A percentile compares a stretch with the other conserved stretches of the same genome.
Conservation (phyloP, 2,797 vertebrate genomes). For the Esox lucius region DNA sequence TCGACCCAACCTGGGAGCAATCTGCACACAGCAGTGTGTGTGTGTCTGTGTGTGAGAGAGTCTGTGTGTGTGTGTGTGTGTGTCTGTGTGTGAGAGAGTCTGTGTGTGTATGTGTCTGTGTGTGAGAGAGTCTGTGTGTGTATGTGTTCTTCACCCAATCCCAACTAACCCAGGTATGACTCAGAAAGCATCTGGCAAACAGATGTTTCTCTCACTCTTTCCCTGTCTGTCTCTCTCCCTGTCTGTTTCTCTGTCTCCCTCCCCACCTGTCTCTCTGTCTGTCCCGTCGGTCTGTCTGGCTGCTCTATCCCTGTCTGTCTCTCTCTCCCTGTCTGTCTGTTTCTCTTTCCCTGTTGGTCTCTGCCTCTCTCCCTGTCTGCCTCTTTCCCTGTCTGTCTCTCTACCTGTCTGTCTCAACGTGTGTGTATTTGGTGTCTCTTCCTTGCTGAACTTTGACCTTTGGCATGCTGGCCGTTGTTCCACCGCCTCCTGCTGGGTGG, state of each 20-base stretch:
- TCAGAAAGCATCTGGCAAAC: constrained; percentile 61
- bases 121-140: not conserved
- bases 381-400: constrained; percentile 24
- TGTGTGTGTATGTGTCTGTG: constrained; percentile 17
- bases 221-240: constrained; percentile 33
- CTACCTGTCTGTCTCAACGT: constrained; percentile 17
- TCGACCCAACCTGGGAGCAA: too few relatives aligned
- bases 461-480: constrained; percentile 35
- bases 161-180: constrained; percentile 61
- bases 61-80: constrained; percentile 15
- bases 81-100: not conserved
- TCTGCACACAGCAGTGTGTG: constrained; percentile 9
- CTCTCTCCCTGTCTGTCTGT: too few relatives aligned
- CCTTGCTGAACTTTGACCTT: constrained; percentile 33
- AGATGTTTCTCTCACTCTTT: constrained; percentile 52
- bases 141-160: constrained; percentile 45
- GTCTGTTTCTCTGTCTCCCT: not conserved
- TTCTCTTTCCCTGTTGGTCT: too few relatives aligned
- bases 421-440: too few relatives aligned
- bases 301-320: too few relatives aligned
- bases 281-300: too few relatives aligned
- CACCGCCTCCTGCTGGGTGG: constrained; percentile 38
- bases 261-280: too few relatives aligned
- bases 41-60: not conserved
- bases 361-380: too few relatives aligned